These are phyloP conservation scores for Cataglyphis cursor DNA, from an alignment of 2,888 invertebrate genomes.

Conservation along the genomic window DNA sequence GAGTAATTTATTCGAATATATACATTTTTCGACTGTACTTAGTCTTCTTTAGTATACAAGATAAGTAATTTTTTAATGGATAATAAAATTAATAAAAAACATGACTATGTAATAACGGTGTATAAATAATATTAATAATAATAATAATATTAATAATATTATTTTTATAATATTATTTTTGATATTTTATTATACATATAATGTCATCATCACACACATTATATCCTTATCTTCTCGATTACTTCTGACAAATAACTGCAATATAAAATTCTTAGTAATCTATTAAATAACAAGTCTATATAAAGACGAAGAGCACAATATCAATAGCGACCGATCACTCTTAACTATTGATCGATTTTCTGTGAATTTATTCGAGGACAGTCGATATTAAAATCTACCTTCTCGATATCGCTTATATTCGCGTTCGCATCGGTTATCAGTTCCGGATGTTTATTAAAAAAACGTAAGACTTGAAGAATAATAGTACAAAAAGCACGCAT, in stretches of 20 bases:
- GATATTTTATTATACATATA: not conserved
- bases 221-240: not conserved
- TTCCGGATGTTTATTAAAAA: constrained; percentile 24
- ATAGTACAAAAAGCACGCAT: not conserved
- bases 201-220: not conserved
- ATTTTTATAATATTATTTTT: not conserved
- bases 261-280: constrained; percentile 9
- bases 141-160: too few relatives aligned
- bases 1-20: too few relatives aligned
- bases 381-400: constrained; percentile 52
- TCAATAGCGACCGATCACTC: constrained; percentile 19
- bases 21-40: too few relatives aligned
- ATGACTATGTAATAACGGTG: too few relatives aligned
- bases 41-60: too few relatives aligned
- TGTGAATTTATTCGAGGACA: constrained; percentile 42
- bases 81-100: too few relatives aligned
- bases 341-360: constrained; percentile 49
- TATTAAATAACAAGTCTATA: not conserved
- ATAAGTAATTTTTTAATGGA: too few relatives aligned
- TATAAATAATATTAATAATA: too few relatives aligned
- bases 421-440: constrained; percentile 18
- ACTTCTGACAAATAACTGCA: not conserved
- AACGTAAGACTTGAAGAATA: constrained; percentile 44
- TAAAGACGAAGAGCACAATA: not conserved
- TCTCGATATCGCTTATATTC: constrained; percentile 51